Conservation (phyloP, 2,797 vertebrate genomes). For the Echiichthys vipera region DNA sequence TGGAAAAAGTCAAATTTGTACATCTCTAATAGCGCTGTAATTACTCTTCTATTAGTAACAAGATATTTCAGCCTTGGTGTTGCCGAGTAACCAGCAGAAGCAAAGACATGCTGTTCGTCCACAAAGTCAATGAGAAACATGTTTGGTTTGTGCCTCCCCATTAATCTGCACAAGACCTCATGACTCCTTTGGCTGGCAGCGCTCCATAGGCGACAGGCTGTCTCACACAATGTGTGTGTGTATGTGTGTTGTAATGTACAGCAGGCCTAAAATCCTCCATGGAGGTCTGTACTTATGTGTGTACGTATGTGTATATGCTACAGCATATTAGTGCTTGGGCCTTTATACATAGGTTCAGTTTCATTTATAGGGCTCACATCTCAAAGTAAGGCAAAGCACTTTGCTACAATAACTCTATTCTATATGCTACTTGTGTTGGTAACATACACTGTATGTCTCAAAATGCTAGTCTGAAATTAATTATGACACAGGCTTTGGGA, state of each 20-base stretch:
- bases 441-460: background rate
- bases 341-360: constrained; percentile 18
- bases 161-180: constrained; percentile 80
- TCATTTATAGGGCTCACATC: constrained; percentile 16
- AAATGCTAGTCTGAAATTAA: constrained; percentile 1
- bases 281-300: constrained; percentile 30
- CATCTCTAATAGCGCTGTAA: constrained; percentile 74
- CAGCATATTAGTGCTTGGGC: constrained; percentile 14
- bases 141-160: constrained; percentile 78
- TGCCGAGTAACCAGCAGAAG: constrained; percentile 75
- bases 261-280: constrained; percentile 24
- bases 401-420: background rate
- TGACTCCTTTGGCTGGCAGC: constrained; percentile 74
- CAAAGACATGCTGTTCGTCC: constrained; percentile 69
- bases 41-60: constrained; percentile 80
- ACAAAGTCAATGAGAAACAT: constrained; percentile 81
- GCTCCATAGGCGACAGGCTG: constrained; percentile 64
- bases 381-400: background rate
- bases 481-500: background rate
- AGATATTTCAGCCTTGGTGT: constrained; percentile 68
- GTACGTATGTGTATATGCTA: constrained; percentile 13
- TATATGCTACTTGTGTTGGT: constrained; percentile 5
- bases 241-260: constrained; percentile 49
- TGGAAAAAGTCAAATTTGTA: constrained; percentile 66
- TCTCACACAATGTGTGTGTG: constrained; percentile 50